Evolutionary conservation across 2,888 invertebrate genomes (phyloP).

Genomic region (Sussaba pulchella): DNA sequence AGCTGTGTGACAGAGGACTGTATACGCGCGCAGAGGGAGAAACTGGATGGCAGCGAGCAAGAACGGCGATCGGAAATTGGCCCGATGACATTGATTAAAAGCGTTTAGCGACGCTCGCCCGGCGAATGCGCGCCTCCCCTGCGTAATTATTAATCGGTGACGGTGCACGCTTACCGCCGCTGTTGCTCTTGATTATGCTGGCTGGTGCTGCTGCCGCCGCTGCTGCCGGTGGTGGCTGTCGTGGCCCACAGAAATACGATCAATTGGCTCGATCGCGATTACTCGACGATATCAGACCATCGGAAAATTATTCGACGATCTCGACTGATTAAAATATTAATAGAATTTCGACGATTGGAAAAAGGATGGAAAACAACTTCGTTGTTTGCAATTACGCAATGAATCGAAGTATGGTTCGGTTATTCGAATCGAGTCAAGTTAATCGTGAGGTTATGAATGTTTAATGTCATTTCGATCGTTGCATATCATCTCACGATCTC

Average conservation of each 20-base stretch:
- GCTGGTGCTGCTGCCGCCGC: background rate
- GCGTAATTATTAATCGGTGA: constrained; percentile 83
- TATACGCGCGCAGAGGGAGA: constrained; percentile 67
- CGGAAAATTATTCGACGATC: background rate
- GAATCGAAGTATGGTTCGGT: background rate
- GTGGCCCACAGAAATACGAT: constrained; percentile 17
- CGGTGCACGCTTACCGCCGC: constrained; percentile 62
- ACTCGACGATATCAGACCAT: constrained; percentile 28
- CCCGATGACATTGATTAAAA: constrained; percentile 84
- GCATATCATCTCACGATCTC: too few relatives aligned
- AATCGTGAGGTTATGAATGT: too few relatives aligned
- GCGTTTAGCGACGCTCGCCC: constrained; percentile 79
- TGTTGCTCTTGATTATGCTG: constrained; percentile 9
- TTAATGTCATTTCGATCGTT: background rate
- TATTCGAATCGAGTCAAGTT: too few relatives aligned
- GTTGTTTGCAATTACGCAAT: background rate
- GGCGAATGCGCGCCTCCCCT: constrained; percentile 72
- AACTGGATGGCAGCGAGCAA: constrained; percentile 76
- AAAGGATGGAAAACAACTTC: too few relatives aligned
- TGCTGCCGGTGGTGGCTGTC: too few relatives aligned
- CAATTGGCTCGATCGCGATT: constrained; percentile 40
- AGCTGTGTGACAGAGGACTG: constrained; percentile 52
- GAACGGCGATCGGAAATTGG: constrained; percentile 83
- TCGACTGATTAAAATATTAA: background rate
- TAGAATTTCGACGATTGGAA: too few relatives aligned